These are phyloP conservation scores for Eristalis pertinax DNA, from an alignment of 2,888 invertebrate species.

Conservation along the genomic window DNA sequence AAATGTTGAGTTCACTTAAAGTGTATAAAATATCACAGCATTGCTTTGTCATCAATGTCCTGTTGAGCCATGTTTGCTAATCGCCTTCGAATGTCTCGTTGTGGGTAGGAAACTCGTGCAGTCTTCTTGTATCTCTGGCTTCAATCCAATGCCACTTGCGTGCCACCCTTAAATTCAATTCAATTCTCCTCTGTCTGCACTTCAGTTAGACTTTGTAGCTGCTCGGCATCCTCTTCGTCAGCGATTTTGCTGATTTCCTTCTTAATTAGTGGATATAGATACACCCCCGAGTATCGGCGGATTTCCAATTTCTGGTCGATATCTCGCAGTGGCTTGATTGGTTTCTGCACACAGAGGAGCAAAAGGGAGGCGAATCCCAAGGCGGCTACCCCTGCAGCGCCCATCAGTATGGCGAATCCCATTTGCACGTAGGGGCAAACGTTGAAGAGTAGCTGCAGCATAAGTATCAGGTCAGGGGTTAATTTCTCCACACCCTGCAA, in stretches of 20 bases:
- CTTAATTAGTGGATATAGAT: slow-evolving; percentile 74
- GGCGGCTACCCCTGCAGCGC: slow-evolving; percentile 82
- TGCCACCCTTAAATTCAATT: neutral
- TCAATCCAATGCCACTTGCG: slow-evolving; percentile 44
- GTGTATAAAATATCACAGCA: slow-evolving; percentile 67
- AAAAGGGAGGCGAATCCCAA: slow-evolving; percentile 78
- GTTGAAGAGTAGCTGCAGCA: slow-evolving; percentile 82
- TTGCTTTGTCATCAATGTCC: slow-evolving; percentile 60
- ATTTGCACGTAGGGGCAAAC: slow-evolving; percentile 83
- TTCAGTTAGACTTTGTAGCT: slow-evolving; percentile 64
- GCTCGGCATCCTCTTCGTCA: slow-evolving; percentile 67
- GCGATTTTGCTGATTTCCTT: slow-evolving; percentile 69
- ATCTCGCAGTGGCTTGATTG: slow-evolving; percentile 66
- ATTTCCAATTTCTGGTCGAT: slow-evolving; percentile 72
- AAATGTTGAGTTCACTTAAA: slow-evolving; percentile 55
- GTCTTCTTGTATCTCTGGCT: slow-evolving; percentile 68
- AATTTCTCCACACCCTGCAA: slow-evolving; percentile 79
- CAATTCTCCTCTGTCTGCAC: slow-evolving; percentile 54
- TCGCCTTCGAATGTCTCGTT: slow-evolving; percentile 8
- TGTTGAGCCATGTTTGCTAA: slow-evolving; percentile 16
- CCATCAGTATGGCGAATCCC: slow-evolving; percentile 81
- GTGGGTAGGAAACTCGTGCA: slow-evolving; percentile 63
- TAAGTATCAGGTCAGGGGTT: slow-evolving; percentile 81
- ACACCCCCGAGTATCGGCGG: slow-evolving; percentile 73
- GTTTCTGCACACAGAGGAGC: slow-evolving; percentile 75